Percentiles rank a stretch among this genome's conserved stretches.
Conservation (phyloP, 1,140 invertebrate genomes). For the Trichomalopsis sarcophagae region DNA sequence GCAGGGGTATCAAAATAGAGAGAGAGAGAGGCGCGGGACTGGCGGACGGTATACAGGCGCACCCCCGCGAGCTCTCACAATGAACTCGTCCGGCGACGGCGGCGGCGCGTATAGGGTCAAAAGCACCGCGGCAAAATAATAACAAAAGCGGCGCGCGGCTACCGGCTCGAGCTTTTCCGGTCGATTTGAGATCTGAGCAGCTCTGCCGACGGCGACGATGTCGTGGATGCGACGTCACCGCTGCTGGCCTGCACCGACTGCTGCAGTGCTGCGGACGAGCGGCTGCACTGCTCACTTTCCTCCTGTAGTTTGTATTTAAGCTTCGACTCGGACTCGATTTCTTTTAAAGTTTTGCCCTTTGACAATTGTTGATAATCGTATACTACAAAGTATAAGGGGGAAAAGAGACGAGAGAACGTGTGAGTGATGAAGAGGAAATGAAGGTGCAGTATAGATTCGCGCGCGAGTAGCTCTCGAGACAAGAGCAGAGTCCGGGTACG, state of each 20-base stretch:
- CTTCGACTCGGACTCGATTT: no score
- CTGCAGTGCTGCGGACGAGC: no score
- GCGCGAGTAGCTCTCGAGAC: no score
- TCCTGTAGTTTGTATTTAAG: background rate
- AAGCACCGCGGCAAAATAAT: slow-evolving; percentile 26
- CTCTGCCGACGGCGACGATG: background rate
- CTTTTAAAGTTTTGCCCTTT: no score
- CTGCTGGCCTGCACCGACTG: background rate
- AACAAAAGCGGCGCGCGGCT: background rate
- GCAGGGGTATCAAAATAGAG: background rate
- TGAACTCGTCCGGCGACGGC: slow-evolving; percentile 67
- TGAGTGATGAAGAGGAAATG: no score
- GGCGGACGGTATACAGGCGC: slow-evolving; percentile 5
- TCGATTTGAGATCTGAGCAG: background rate
- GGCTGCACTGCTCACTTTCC: background rate
- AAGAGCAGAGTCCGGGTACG: background rate
- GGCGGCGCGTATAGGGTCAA: background rate
- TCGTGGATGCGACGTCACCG: no score
- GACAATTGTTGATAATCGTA: no score
- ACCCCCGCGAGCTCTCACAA: slow-evolving; percentile 62
- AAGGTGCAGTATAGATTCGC: no score
- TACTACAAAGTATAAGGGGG: no score
- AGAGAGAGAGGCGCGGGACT: background rate
- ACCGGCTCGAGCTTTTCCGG: background rate
- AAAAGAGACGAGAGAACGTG: no score